Percentiles rank a stretch among this genome's conserved stretches.
These are phyloP conservation scores for Trisateles emortualis DNA, from an alignment of 2,888 invertebrate species.

Conservation along the genomic window DNA sequence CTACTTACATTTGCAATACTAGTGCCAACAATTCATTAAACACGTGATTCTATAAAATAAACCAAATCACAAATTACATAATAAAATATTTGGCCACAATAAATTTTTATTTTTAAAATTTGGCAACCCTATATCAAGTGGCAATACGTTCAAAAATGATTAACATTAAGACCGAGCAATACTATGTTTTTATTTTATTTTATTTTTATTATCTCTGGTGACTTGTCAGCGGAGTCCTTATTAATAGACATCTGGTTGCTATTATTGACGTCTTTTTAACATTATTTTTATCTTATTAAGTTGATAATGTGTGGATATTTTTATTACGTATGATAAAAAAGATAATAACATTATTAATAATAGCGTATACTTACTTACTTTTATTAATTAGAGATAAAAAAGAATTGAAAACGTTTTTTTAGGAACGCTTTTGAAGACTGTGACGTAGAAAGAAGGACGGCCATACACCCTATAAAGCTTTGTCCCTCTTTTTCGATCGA, in stretches of 20 bases:
- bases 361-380: too few relatives aligned
- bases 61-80: constrained; percentile 18
- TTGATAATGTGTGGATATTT: too few relatives aligned
- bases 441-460: too few relatives aligned
- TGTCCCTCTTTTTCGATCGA: too few relatives aligned
- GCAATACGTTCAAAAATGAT: constrained; percentile 38
- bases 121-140: constrained; percentile 42
- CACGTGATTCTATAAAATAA: constrained; percentile 32
- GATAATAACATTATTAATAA: too few relatives aligned
- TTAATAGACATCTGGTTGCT: constrained; percentile 16
- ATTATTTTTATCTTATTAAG: neutral
- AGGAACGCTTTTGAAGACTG: too few relatives aligned
- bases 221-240: constrained; percentile 26
- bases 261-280: constrained; percentile 4
- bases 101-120: constrained; percentile 34
- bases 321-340: too few relatives aligned
- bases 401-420: too few relatives aligned
- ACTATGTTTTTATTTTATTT: constrained; percentile 24
- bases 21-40: constrained; percentile 32
- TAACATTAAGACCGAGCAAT: constrained; percentile 30
- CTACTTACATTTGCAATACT: constrained; percentile 15
- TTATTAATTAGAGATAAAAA: too few relatives aligned
- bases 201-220: constrained; percentile 23
- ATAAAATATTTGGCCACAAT: constrained; percentile 30
- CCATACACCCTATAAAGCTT: too few relatives aligned